Base-by-base conservation (phyloP, 2,797 vertebrate species). In the Rhinichthys osculus region DNA sequence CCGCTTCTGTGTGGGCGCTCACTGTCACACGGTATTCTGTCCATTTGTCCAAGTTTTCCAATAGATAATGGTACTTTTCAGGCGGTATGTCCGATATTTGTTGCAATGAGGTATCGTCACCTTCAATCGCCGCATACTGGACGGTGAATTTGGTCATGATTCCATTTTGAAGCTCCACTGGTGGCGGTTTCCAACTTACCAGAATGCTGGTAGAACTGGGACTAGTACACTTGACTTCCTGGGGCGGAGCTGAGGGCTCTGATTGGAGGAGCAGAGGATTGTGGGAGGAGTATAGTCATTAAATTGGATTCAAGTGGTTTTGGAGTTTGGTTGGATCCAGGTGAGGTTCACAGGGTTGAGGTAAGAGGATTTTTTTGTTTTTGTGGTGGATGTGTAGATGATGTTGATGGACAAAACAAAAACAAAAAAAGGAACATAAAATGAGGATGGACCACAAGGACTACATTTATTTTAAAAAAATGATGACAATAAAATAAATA, bases 1-100 rank as follows among this genome's bases (percentile, higher is more conserved):
- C 98, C 85, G 97, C 97, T 91, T 98, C 97, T 81, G 98, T 99
- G 92, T 98, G 97, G 93, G 98, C 98, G 79, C 94, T 97, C 93
- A 99, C 97, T 81, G 96, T 97, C 93, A 99, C 97, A 30, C 94
- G 95, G 94, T 99, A 99, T 88, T 99, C 97, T 93, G 98, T 99
- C 98, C 98, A 99, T 97, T 99, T 99, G 95, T 99, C 98, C 97
- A 99, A 96, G 90, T 98, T 96, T 95, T 99, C 97, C 97, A 99
- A 97, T 96, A 98, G 96, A 95, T 97, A 97, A 78, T 96, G 95
- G 71, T 94, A 95, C 94, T 90, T 97, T 93, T 98, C 97, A 76
- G 97, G 94, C 77, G 96, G 94, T 91, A 99, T 97, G 94, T 93
- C 95, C 91, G 93, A 91, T 94, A 98, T 94, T 92, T 97, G 95